A percentile compares a stretch with the other conserved stretches of the same genome.
phyloP scores from a whole-genome alignment of 2,888 invertebrate species.

The Apoderus coryli region DNA sequence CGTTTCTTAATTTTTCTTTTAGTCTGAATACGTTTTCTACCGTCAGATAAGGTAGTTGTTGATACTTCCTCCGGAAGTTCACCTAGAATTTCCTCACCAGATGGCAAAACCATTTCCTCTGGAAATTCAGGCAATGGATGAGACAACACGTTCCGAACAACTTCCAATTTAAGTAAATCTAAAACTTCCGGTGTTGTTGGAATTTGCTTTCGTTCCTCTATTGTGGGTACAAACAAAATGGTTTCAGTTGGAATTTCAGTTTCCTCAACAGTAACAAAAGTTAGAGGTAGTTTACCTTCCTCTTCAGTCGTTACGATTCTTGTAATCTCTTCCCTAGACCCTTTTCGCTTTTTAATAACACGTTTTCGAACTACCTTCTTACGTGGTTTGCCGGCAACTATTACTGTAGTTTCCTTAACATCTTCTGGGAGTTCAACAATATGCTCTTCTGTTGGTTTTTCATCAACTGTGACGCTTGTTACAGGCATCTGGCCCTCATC shows the following conservation, averaged over 20 bases:
- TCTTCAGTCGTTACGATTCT: constrained; percentile 16
- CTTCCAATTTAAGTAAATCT: constrained; percentile 25
- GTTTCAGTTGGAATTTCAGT: constrained; percentile 22
- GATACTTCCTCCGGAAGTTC: constrained; percentile 27
- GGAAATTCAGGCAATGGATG: constrained; percentile 23
- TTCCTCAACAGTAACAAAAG: constrained; percentile 21
- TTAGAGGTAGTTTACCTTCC: constrained; percentile 21
- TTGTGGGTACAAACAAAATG: constrained; percentile 26
- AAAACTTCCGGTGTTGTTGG: constrained; percentile 22
- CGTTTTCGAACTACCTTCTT: constrained; percentile 24
- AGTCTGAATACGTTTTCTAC: constrained; percentile 21
- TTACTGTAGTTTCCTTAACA: constrained; percentile 17
- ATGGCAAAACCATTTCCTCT: constrained; percentile 20
- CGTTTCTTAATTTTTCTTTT: constrained; percentile 24
- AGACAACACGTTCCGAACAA: constrained; percentile 25
- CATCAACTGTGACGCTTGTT: constrained; percentile 21
- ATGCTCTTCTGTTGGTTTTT: constrained; percentile 18
- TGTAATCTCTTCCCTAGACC: constrained; percentile 23
- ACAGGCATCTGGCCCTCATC: constrained; percentile 30
- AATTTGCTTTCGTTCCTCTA: constrained; percentile 13
- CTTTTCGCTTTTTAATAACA: constrained; percentile 29
- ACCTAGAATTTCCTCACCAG: constrained; percentile 17
- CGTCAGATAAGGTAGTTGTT: constrained; percentile 24
- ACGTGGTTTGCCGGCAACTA: constrained; percentile 15
- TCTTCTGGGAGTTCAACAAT: constrained; percentile 17